phyloP scores from a whole-genome alignment of 2,888 invertebrate genomes.

The Ormyrus rosae region DNA sequence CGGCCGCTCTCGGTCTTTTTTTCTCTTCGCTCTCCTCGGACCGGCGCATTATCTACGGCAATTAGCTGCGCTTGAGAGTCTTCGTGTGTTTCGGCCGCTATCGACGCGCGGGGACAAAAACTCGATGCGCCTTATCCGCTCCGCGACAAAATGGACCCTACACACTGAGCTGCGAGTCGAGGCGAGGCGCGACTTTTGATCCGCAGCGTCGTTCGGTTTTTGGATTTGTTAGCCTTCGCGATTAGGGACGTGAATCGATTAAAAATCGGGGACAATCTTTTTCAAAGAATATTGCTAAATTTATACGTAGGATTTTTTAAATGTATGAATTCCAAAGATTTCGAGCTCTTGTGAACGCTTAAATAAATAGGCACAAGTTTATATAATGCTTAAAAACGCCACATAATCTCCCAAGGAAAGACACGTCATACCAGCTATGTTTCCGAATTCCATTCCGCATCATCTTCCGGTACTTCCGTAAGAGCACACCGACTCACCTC shows the following conservation, averaged over 20 bases:
- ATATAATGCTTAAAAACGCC: too few species aligned
- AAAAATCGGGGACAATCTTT: too few species aligned
- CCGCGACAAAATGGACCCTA: slow-evolving; percentile 28
- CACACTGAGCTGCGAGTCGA: background rate
- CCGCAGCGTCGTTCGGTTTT: background rate
- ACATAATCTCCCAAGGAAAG: background rate
- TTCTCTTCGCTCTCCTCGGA: slow-evolving; percentile 8
- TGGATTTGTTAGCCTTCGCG: too few species aligned
- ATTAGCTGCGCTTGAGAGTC: slow-evolving; percentile 68
- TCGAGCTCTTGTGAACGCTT: too few species aligned
- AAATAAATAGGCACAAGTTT: too few species aligned
- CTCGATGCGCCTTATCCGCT: background rate
- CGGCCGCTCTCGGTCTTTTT: background rate
- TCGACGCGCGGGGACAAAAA: slow-evolving; percentile 8
- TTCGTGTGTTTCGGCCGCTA: slow-evolving; percentile 62
- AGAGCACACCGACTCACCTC: background rate
- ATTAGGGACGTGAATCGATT: too few species aligned
- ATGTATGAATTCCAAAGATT: too few species aligned
- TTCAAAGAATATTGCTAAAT: too few species aligned
- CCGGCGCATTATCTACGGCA: slow-evolving; percentile 64
- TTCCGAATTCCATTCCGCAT: background rate
- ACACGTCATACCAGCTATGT: background rate
- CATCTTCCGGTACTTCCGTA: slow-evolving; percentile 17
- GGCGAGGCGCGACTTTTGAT: background rate
- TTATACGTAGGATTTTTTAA: too few species aligned